Conservation (phyloP, 2,888 invertebrate genomes). For the Lapara coniferarum region DNA sequence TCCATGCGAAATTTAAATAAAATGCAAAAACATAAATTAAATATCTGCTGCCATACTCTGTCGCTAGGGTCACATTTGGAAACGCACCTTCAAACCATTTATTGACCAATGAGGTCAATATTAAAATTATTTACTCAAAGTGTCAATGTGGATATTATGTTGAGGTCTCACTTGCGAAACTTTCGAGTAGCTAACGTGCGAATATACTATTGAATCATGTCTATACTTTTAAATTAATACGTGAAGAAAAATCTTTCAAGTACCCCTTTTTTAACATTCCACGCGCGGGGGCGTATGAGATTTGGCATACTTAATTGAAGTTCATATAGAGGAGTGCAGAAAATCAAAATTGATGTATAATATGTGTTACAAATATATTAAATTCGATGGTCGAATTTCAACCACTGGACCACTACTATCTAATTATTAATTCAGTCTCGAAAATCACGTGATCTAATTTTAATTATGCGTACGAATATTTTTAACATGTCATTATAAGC, state of each 20-base stretch:
- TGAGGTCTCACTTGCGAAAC: slow-evolving; percentile 16
- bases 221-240: too few relatives aligned
- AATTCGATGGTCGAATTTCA: too few relatives aligned
- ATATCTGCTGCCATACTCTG: background rate
- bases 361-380: too few relatives aligned
- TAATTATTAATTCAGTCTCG: background rate
- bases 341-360: too few relatives aligned
- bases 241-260: too few relatives aligned
- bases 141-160: slow-evolving; percentile 32
- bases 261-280: too few relatives aligned
- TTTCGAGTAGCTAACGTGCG: background rate
- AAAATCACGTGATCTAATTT: background rate
- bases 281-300: too few relatives aligned
- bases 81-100: slow-evolving; percentile 27
- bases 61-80: background rate
- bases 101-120: slow-evolving; percentile 42
- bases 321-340: too few relatives aligned
- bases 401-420: background rate
- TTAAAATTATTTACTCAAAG: slow-evolving; percentile 38
- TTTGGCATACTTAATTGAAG: too few relatives aligned
- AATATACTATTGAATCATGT: background rate
- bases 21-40: background rate
- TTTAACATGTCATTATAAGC: background rate
- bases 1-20: background rate
- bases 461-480: background rate